Evolutionary conservation across 2,888 invertebrate genomes (phyloP).

Genomic region (Polyommatus iphigenia): DNA sequence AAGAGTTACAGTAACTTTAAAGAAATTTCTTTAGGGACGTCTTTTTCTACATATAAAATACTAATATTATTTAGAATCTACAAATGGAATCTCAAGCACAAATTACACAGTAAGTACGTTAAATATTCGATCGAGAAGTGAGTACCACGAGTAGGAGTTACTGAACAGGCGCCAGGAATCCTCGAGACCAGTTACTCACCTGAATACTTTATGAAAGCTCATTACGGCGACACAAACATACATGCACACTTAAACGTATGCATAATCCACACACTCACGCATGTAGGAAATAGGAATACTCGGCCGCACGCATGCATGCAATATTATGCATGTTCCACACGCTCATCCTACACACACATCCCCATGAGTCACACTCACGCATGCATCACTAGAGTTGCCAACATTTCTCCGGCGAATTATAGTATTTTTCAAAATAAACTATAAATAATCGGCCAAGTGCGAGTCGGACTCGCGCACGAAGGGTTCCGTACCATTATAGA

Average conservation of each 20-base stretch:
- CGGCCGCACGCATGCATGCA: neutral
- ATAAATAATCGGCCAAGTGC: too few species aligned
- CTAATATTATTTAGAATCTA: too few species aligned
- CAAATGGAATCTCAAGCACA: too few species aligned
- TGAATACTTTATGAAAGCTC: conserved; percentile 3
- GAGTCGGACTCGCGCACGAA: too few species aligned
- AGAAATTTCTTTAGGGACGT: too few species aligned
- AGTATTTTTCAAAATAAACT: too few species aligned
- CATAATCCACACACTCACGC: neutral
- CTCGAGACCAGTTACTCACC: conserved; percentile 13
- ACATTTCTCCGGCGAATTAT: too few species aligned
- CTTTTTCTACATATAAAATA: too few species aligned
- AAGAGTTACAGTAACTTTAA: too few species aligned
- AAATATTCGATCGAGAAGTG: neutral
- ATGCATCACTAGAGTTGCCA: too few species aligned
- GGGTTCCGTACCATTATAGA: too few species aligned
- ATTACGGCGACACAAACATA: conserved; percentile 7
- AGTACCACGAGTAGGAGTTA: neutral
- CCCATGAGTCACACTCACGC: neutral
- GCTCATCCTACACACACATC: neutral
- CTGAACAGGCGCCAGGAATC: conserved; percentile 25
- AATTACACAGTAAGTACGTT: too few species aligned
- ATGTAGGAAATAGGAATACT: neutral
- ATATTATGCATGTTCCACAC: neutral
- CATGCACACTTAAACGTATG: neutral